Evolutionary conservation across 1,140 invertebrate genomes (phyloP), one percentile per base, ranked within the genome.

Genomic region (Polypedilum vanderplanki): DNA sequence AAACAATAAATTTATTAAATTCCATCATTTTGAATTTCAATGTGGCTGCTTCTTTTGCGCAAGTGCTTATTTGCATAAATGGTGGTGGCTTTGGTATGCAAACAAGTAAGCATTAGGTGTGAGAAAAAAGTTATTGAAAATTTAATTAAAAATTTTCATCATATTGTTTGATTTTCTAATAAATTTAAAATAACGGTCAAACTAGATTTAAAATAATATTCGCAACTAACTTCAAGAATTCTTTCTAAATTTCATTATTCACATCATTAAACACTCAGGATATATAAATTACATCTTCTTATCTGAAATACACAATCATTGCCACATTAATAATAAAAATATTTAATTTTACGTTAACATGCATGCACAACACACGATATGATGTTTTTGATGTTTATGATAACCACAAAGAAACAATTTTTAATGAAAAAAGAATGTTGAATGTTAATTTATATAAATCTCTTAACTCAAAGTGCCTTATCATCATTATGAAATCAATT

Each of bases 21-120:
- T 70, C 65, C 65, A 70, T 70, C 65, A 70, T 22, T 70, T 70
- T 70, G 65, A 20, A 70, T 70, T 70, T 70, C 9, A 70, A 70
- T 57, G 46, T n/a, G 46, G 12, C n/a, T 46, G 41, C 9, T 33
- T 33, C 24, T 33, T 57, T 12, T 57, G 46, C 46, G 46, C 46
- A 57, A 57, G 46, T 57, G 46, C n/a, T 57, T 57, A 12, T 57
- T 57, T 57, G 46, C 46, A 57, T 57, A 57, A 57, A 57, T 57
- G 46, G 46, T n/a, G 46, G 46, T 57, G 9, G 9, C 15, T 46
- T n/a, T n/a, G n/a, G n/a, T n/a, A n/a, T n/a, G n/a, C n/a, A 33
- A 3, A 33, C 24, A 33, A 33, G 5, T 5, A 5, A 33, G 24
- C 24, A 3, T 5, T 33, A 33, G 5, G 24, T 33, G 24, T 33